These are phyloP conservation scores for Nothocercus nigrocapillus DNA, from an alignment of 2,113 vertebrate species.

Conservation along the genomic window DNA sequence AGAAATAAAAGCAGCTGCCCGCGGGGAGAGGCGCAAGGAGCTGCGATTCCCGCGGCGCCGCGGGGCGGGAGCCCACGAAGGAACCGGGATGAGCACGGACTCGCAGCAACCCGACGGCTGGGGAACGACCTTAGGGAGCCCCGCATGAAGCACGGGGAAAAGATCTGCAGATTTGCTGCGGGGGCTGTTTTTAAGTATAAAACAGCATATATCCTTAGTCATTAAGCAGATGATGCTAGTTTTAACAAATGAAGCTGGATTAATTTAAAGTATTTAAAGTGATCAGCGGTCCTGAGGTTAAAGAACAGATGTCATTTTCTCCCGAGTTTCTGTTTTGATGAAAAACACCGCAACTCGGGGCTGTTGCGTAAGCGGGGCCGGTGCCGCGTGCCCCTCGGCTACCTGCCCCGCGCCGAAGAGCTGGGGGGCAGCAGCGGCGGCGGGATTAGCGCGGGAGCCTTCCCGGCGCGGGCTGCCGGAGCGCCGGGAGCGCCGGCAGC, in stretches of 20 bases:
- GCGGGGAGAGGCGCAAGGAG: not conserved
- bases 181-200: not conserved
- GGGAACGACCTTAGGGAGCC: not conserved
- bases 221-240: conserved; percentile 70
- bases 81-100: no score
- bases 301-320: conserved; percentile 80
- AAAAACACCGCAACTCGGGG: not conserved
- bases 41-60: no score
- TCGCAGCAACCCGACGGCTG: fast-evolving
- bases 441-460: conserved; percentile 64
- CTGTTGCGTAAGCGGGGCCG: conserved; percentile 16
- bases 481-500: conserved; percentile 36
- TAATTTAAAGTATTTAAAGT: conserved; percentile 72
- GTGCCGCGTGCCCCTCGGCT: conserved; percentile 79
- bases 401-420: conserved; percentile 75
- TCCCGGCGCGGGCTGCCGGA: conserved; percentile 55
- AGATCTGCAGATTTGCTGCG: not conserved
- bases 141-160: fast-evolving
- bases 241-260: conserved; percentile 75
- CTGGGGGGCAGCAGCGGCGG: conserved; percentile 78
- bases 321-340: conserved; percentile 44
- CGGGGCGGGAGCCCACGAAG: no score
- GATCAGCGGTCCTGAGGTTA: conserved; percentile 74
- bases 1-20: not conserved
- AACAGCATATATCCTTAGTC: not conserved